Conservation (phyloP, 2,888 invertebrate genomes). For the Melanargia galathea region DNA sequence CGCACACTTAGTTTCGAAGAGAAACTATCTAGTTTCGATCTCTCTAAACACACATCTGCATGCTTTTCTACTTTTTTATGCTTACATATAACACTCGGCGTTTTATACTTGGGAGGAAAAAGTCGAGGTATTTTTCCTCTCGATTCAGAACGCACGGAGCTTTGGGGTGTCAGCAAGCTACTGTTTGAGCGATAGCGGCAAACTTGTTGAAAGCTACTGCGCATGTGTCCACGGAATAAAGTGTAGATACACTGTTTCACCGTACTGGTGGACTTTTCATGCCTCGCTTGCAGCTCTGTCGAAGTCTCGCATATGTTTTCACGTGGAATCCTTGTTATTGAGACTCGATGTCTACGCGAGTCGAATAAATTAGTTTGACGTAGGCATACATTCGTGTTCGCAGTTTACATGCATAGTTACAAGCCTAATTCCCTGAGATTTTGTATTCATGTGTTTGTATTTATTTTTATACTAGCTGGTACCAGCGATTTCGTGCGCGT, state of each 20-base stretch:
- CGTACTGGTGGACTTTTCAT: constrained; percentile 35
- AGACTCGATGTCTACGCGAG: constrained; percentile 1
- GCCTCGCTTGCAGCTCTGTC: constrained; percentile 11
- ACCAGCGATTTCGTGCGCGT: no score
- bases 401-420: neutral
- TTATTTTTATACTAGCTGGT: neutral
- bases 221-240: constrained; percentile 50
- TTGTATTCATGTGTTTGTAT: no score
- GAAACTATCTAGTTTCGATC: constrained; percentile 47
- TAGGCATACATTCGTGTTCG: constrained; percentile 5
- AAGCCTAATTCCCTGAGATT: no score
- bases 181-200: constrained; percentile 50
- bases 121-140: constrained; percentile 51
- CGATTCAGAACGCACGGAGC: constrained; percentile 53
- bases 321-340: constrained; percentile 2
- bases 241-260: constrained; percentile 41
- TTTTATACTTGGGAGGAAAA: constrained; percentile 47
- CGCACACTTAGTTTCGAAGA: constrained; percentile 65
- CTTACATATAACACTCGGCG: constrained; percentile 76
- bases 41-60: constrained; percentile 73
- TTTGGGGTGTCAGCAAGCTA: constrained; percentile 57
- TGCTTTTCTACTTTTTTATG: constrained; percentile 70
- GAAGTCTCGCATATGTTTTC: neutral
- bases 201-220: constrained; percentile 54
- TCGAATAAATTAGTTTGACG: constrained; percentile 2